Conservation (phyloP, 2,797 vertebrate species). For the Eulemur albifrons region DNA sequence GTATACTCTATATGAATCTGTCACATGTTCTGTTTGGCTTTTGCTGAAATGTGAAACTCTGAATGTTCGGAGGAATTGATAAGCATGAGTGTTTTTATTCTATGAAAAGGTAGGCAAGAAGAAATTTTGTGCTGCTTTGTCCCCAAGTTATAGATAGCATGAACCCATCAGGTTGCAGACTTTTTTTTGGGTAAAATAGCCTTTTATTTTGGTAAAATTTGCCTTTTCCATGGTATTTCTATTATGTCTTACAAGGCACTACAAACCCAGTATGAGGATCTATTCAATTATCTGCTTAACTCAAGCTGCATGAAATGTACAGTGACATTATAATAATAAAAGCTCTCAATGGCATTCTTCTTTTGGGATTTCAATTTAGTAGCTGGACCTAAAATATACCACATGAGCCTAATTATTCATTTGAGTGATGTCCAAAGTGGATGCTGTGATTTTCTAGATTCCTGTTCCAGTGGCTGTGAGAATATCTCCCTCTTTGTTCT, state of each 20-base stretch:
- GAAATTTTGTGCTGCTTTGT: background rate
- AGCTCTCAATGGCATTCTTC: background rate
- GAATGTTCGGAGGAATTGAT: background rate
- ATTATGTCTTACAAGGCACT: background rate
- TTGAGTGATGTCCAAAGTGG: background rate
- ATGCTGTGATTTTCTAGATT: background rate
- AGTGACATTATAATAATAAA: background rate
- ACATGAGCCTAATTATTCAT: constrained; percentile 32
- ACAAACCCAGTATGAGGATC: background rate
- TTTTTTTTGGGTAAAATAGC: background rate
- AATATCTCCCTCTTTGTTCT: constrained; percentile 30
- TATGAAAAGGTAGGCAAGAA: background rate
- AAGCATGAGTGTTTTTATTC: background rate
- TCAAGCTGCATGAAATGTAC: background rate
- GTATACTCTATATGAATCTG: background rate
- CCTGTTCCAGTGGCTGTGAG: background rate
- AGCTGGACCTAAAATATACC: background rate
- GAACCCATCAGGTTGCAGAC: background rate
- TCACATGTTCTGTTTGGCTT: background rate
- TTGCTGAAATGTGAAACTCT: background rate
- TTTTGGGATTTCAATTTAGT: background rate
- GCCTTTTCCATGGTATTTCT: background rate
- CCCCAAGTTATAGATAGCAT: background rate
- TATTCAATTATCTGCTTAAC: background rate
- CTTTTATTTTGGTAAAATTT: background rate